phyloP scores from a whole-genome alignment of 2,888 invertebrate species.

The Herminia tarsipennalis region DNA sequence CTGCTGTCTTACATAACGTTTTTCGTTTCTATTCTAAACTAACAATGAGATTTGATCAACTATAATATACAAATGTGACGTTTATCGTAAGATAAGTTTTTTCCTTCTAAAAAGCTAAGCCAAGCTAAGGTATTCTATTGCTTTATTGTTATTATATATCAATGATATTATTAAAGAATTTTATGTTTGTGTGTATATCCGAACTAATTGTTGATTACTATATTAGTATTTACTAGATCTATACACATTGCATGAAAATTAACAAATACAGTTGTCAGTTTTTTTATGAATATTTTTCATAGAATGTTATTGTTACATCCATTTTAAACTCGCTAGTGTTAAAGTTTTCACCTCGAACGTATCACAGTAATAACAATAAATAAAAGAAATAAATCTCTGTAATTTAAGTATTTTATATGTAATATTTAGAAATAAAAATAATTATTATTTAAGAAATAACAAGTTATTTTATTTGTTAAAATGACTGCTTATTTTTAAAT shows the following conservation, averaged over 20 bases:
- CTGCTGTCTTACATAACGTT: too few species aligned
- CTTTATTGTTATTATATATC: neutral
- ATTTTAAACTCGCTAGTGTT: constrained; percentile 21
- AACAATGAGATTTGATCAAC: too few species aligned
- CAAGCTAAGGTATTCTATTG: too few species aligned
- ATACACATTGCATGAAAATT: too few species aligned
- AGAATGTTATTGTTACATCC: constrained; percentile 17
- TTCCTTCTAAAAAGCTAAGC: too few species aligned
- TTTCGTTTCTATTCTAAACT: neutral
- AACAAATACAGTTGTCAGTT: too few species aligned
- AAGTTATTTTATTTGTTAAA: constrained; percentile 40
- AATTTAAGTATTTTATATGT: constrained; percentile 64
- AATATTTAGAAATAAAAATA: constrained; percentile 65
- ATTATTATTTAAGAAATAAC: constrained; percentile 44
- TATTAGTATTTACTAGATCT: too few species aligned
- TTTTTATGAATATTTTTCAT: too few species aligned
- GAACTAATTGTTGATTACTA: constrained; percentile 3
- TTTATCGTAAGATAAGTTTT: too few species aligned
- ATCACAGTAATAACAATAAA: constrained; percentile 9
- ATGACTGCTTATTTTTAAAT: constrained; percentile 16
- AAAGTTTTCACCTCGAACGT: constrained; percentile 20
- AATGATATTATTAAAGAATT: neutral
- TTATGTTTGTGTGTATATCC: constrained; percentile 2
- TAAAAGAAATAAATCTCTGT: constrained; percentile 37
- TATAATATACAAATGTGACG: too few species aligned